phyloP scores from a whole-genome alignment of 2,888 invertebrate species.

The Hedya salicella region DNA sequence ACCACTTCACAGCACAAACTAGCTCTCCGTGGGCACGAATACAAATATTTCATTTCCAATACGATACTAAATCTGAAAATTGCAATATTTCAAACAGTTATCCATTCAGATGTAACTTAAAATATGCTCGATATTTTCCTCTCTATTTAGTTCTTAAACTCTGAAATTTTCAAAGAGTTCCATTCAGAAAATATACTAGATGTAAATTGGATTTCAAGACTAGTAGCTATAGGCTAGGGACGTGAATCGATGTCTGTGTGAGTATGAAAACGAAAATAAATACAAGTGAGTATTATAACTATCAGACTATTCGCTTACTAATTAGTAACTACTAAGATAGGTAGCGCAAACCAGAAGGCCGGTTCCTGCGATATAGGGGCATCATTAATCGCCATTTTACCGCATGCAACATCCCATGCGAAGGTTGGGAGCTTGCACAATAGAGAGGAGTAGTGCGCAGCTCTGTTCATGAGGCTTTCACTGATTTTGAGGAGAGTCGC shows the following conservation, averaged over 20 bases:
- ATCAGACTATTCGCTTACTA: no score
- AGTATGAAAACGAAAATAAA: no score
- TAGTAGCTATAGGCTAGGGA: slow-evolving; percentile 4
- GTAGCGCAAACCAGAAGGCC: no score
- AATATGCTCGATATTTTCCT: slow-evolving; percentile 34
- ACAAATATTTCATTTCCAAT: slow-evolving; percentile 8
- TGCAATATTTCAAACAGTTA: slow-evolving; percentile 17
- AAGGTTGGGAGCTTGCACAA: no score
- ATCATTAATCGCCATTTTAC: no score
- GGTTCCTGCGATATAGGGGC: no score
- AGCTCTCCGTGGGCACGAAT: slow-evolving; percentile 6
- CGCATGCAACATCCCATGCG: no score
- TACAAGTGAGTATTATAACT: no score
- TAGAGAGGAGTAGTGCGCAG: no score
- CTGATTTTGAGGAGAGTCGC: no score
- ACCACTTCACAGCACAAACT: slow-evolving; percentile 6
- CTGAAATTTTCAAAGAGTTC: slow-evolving; percentile 22
- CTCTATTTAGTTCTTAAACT: slow-evolving; percentile 33
- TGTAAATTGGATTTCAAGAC: slow-evolving; percentile 40
- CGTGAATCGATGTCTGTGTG: neutral
- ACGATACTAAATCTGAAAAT: slow-evolving; percentile 12
- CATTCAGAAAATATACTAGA: slow-evolving; percentile 37
- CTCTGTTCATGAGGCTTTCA: no score
- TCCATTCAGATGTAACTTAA: neutral
- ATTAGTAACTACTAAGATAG: no score